Percentiles rank a stretch among this genome's conserved stretches.
These are phyloP conservation scores for Hylia prasina DNA, from an alignment of 2,113 vertebrate species.

Conservation along the genomic window DNA sequence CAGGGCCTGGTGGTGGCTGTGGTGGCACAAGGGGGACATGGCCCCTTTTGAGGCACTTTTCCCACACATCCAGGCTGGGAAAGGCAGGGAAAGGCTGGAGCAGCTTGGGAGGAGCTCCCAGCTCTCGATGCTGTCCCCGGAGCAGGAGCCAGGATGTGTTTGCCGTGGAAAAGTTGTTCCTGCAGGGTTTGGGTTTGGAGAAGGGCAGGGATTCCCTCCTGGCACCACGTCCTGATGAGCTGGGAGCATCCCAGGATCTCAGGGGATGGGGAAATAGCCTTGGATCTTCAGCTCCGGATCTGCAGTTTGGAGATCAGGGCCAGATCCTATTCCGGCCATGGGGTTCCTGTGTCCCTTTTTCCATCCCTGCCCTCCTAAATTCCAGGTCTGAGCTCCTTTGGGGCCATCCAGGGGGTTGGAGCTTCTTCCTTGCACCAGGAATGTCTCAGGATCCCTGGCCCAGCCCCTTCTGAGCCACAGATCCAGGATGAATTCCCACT, in stretches of 20 bases:
- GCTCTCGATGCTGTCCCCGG: neutral
- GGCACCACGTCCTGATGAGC: fast-evolving
- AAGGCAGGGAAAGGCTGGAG: neutral
- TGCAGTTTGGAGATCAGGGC: fast-evolving
- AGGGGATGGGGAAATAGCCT: neutral
- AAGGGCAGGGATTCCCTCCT: neutral
- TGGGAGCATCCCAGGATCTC: neutral
- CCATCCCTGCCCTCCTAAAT: neutral
- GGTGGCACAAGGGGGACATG: neutral
- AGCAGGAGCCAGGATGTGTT: neutral
- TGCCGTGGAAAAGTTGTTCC: fast-evolving
- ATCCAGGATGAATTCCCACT: neutral
- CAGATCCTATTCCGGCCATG: fast-evolving
- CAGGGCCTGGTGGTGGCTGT: neutral
- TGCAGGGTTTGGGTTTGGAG: neutral
- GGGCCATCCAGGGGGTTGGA: neutral
- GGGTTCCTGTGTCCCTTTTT: neutral
- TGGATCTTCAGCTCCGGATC: neutral
- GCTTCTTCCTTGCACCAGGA: neutral
- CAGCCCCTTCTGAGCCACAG: neutral
- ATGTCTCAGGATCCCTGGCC: fast-evolving
- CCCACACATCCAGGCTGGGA: neutral
- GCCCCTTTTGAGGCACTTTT: neutral
- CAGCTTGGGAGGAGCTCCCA: neutral
- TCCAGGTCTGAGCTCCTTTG: fast-evolving